These are phyloP conservation scores for Caenorhabditis briggsae DNA, from an alignment of 1,140 invertebrate genomes.

Conservation along the genomic window DNA sequence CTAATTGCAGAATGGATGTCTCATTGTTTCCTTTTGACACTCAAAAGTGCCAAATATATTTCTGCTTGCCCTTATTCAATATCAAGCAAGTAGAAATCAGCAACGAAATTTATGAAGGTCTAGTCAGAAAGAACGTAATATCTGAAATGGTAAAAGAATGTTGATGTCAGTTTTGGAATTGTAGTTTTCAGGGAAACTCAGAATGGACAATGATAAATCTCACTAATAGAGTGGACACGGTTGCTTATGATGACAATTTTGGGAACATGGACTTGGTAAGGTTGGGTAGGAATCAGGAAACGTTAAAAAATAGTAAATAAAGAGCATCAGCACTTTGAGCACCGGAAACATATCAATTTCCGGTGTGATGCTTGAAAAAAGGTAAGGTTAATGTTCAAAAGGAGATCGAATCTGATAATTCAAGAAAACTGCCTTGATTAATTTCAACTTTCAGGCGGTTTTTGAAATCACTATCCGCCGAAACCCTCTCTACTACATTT, in stretches of 20 bases:
- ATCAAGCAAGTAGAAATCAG: neutral
- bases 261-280: slow-evolving; percentile 3
- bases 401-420: too few species aligned
- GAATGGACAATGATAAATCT: slow-evolving; percentile 9
- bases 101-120: neutral
- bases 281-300: too few species aligned
- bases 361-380: too few species aligned
- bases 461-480: neutral
- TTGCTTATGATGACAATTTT: slow-evolving; percentile 1
- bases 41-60: neutral
- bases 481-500: slow-evolving; percentile 17
- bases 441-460: neutral
- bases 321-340: too few species aligned
- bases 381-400: too few species aligned
- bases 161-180: neutral
- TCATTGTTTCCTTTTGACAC: neutral
- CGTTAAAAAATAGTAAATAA: too few species aligned
- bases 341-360: too few species aligned
- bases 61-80: neutral
- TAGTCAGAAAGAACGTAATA: neutral
- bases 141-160: neutral
- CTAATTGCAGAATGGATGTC: neutral
- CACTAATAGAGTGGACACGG: neutral
- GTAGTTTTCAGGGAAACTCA: neutral
- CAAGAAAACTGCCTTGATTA: too few species aligned